Evolutionary conservation across 2,113 vertebrate species (phyloP), one percentile per base, ranked within the genome.

Genomic region (Hucho hucho): DNA sequence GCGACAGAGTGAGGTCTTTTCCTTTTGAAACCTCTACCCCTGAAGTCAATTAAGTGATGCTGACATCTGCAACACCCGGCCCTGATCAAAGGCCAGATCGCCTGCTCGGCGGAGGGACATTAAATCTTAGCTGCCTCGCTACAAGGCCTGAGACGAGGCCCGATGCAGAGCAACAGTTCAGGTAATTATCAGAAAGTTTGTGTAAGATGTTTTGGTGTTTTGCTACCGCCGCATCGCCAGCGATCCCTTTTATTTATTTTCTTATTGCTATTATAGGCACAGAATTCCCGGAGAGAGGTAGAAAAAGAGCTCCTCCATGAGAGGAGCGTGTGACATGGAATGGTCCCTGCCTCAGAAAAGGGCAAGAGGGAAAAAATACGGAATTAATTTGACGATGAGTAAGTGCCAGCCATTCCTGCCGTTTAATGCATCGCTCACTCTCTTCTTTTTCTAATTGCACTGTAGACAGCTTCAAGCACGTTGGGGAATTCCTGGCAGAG

Each of bases 341-440:
- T 67, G 75, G 75, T 64, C 67, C 78, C 86, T 86, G 83, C 88
- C 86, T 85, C 83, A 92, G 89, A 93, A 86, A n/a, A 90, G 89
- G 86, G 88, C 88, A 80, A 72, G 77, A 64, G 13, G 26, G 47
- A 77, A 78, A 78, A 79, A 86, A 83, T 73, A 80, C 89, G 86
- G 94, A 95, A 95, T 96, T 95, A 95, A 97, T 96, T 88, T 95
- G 94, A 96, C 94, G 94, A 92, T 92, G 92, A 95, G 91, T 94
- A 94, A 94, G 89, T 92, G 93, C 91, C 89, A 90, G 91, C 87
- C 83, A 84, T 91, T 81, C 87, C 92, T 79, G 70, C 89, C 89
- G 91, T 89, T 87, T 87, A 87, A 83, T 76, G 77, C 85, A 81
- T 82, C 79, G 79, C 87, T 92, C 68, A 67, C 49, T 77, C 49